phyloP scores from a whole-genome alignment of 2,797 vertebrate genomes.

The Pipistrellus kuhlii region DNA sequence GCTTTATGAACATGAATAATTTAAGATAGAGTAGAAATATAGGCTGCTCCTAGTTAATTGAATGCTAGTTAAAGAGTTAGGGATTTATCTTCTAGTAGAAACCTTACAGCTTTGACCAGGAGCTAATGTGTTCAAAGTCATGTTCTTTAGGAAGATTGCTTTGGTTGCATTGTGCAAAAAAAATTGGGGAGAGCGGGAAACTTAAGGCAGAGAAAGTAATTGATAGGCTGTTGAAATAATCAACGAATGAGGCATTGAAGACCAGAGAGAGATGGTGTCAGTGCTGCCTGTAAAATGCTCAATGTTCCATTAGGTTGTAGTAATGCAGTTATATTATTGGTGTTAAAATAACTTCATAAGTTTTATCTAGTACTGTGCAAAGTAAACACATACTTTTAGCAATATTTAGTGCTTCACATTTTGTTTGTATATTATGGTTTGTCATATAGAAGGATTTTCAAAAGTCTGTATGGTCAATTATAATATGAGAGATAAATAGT shows the following conservation, averaged over 20 bases:
- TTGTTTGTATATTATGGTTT: not conserved
- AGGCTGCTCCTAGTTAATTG: conserved; percentile 22
- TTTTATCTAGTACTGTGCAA: conserved; percentile 9
- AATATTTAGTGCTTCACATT: conserved; percentile 22
- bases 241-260: not conserved
- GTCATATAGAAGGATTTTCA: conserved; percentile 1
- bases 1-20: conserved; percentile 33
- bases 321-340: conserved; percentile 26
- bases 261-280: not conserved
- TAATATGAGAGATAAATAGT: not conserved
- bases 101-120: not conserved
- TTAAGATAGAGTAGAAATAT: conserved; percentile 10
- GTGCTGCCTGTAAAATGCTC: not conserved
- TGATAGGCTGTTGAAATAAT: not conserved
- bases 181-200: not conserved
- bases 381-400: conserved; percentile 41
- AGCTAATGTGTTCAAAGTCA: not conserved
- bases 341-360: conserved; percentile 11
- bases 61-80: conserved; percentile 43
- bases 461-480: not conserved
- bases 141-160: not conserved
- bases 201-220: not conserved
- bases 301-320: conserved; percentile 12
- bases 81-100: conserved; percentile 30
- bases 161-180: conserved; percentile 7